Evolutionary conservation across 2,113 vertebrate species (phyloP).

Genomic region (Ceyx cyanopectus): DNA sequence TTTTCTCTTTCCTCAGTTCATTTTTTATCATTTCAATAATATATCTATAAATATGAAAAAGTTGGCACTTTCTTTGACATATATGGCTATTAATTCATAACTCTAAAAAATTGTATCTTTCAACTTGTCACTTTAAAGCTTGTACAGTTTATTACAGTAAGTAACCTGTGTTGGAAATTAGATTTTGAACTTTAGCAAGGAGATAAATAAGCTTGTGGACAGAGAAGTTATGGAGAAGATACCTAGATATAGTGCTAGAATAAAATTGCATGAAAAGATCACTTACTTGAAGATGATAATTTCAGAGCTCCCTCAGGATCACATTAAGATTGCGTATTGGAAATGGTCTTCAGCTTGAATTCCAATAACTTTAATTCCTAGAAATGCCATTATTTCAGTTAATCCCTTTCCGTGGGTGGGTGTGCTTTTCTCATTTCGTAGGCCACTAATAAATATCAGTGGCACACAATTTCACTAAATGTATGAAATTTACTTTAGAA

Average conservation of each 20-base stretch:
- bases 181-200: conserved; percentile 83
- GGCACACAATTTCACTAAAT: not conserved
- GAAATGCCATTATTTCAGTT: conserved; percentile 40
- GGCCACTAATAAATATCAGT: not conserved
- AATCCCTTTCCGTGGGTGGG: conserved; percentile 9
- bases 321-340: conserved; percentile 41
- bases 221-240: conserved; percentile 72
- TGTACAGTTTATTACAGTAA: conserved; percentile 82
- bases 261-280: conserved; percentile 74
- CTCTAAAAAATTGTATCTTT: conserved; percentile 85
- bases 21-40: conserved; percentile 92
- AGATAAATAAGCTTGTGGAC: conserved; percentile 82
- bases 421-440: not conserved
- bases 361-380: conserved; percentile 60
- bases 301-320: conserved; percentile 66
- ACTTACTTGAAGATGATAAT: conserved; percentile 69
- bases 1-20: conserved; percentile 84
- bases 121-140: conserved; percentile 84
- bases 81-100: conserved; percentile 85
- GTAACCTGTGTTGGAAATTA: conserved; percentile 86
- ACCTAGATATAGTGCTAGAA: conserved; percentile 72
- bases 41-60: conserved; percentile 93
- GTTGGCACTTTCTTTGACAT: conserved; percentile 88
- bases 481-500: conserved; percentile 3
- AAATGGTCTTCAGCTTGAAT: conserved; percentile 56